Evolutionary conservation across 2,797 vertebrate species (phyloP), one percentile per base, ranked within the genome.

Genomic region (Staurois parvus): DNA sequence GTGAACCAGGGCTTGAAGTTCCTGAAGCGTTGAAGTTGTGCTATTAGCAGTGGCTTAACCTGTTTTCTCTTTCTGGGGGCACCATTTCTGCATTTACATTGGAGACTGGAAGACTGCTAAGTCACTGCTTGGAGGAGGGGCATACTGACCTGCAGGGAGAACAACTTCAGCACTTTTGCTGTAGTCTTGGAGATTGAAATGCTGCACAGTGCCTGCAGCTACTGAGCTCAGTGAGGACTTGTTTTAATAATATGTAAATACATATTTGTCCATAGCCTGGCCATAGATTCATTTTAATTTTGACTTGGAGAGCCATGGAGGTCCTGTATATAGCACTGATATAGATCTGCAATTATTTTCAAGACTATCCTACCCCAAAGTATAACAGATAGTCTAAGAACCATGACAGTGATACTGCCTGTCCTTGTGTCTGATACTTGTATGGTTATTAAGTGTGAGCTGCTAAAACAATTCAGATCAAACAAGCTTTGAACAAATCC

Each of bases 401-500:
- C 42, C 28, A 24, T 7, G 5, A 45, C 2, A 75, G 45, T 52
- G 5, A 59, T 37, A 21, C 56, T 64, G 56, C 2, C 21, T 64
- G 56, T 66, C 72, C 37, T 72, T 37, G 13, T 66, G 52, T 64
- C 48, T 73, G 79, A 81, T 72, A 59, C 48, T 37, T 70, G 72
- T 68, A 48, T 72, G 75, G 75, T 78, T 79, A 83, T 83, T 74
- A 56, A 67, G 67, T 73, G 56, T 67, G 48, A 77, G 66, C 32
- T 72, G 24, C 10, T n/a, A 19, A 73, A 69, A 68, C 69, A 45
- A n/a, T 84, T 42, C 67, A 83, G 81, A 77, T 83, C 70, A 79
- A 83, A 83, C 66, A 76, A 17, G 64, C 81, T 87, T 87, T 87
- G 85, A 87, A 87, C 69, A 76, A 74, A 79, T 66, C 76, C 85